Conservation (phyloP, 2,113 vertebrate species). For the Gymnocephalus cernua region DNA sequence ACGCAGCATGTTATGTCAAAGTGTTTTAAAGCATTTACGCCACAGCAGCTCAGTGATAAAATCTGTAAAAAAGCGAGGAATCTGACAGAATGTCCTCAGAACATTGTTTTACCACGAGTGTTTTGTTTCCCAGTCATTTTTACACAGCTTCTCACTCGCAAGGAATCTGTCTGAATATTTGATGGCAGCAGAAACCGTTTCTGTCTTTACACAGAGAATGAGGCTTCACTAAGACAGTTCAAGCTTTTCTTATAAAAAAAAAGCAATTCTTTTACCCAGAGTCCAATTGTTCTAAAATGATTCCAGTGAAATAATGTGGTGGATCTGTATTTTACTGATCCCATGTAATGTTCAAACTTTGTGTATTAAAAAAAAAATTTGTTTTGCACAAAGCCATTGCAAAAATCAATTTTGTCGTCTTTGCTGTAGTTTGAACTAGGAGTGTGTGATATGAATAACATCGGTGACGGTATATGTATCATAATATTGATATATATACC, state of each 20-base stretch:
- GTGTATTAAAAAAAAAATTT: neutral
- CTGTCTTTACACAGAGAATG: slow-evolving; percentile 26
- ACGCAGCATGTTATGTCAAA: slow-evolving; percentile 82
- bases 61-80: slow-evolving; percentile 82
- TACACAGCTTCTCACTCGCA: slow-evolving; percentile 69
- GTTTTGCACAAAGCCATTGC: neutral
- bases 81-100: slow-evolving; percentile 83
- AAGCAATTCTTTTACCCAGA: neutral
- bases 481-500: neutral
- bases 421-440: neutral
- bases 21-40: slow-evolving; percentile 85
- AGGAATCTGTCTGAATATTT: slow-evolving; percentile 81
- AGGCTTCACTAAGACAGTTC: slow-evolving; percentile 1
- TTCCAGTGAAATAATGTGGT: neutral
- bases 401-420: neutral
- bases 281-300: neutral
- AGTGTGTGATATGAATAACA: neutral
- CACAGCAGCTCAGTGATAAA: slow-evolving; percentile 75
- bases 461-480: neutral
- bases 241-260: slow-evolving; percentile 5
- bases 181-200: slow-evolving; percentile 51
- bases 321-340: neutral
- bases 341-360: neutral
- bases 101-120: slow-evolving; percentile 81
- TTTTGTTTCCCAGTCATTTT: slow-evolving; percentile 81